These are phyloP conservation scores for Macrostomum cliftonense DNA, from an alignment of 2,888 invertebrate genomes.

Conservation along the genomic window DNA sequence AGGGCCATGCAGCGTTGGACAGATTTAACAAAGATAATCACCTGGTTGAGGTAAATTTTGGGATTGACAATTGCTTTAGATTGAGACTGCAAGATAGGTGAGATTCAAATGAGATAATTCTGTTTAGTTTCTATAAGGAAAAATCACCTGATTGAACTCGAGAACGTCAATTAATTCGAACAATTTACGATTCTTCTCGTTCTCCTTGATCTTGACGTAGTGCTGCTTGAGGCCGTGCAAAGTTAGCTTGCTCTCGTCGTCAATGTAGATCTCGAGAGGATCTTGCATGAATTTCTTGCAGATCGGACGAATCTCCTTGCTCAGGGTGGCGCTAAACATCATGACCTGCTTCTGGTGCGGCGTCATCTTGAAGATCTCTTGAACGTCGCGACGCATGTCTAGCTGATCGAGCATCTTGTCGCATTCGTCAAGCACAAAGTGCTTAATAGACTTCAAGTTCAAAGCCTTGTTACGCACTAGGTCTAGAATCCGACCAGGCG, in stretches of 20 bases:
- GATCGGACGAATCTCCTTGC: slow-evolving; percentile 95
- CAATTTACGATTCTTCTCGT: slow-evolving; percentile 94
- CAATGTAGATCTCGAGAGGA: slow-evolving; percentile 99
- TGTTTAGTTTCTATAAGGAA: too few species aligned
- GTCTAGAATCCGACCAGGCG: slow-evolving; percentile 87
- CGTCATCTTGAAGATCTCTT: slow-evolving; percentile 95
- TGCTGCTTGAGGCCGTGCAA: slow-evolving; percentile 95
- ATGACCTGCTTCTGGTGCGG: slow-evolving; percentile 99
- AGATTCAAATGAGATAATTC: too few species aligned
- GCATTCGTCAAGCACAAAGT: slow-evolving; percentile 96
- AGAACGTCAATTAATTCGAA: slow-evolving; percentile 91
- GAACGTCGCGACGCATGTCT: slow-evolving; percentile 97
- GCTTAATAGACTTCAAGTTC: slow-evolving; percentile 81
- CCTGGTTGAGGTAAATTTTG: too few species aligned
- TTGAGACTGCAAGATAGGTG: too few species aligned
- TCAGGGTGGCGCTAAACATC: slow-evolving; percentile 99
- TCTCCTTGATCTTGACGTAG: slow-evolving; percentile 95
- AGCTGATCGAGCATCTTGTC: slow-evolving; percentile 88
- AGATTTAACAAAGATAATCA: slow-evolving; percentile 95
- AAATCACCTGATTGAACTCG: slow-evolving; percentile 82
- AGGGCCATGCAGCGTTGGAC: slow-evolving; percentile 93
- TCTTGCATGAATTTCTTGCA: slow-evolving; percentile 99
- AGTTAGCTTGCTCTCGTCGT: slow-evolving; percentile 95
- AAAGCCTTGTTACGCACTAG: slow-evolving; percentile 69
- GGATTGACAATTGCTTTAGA: too few species aligned